These are phyloP conservation scores for Zonitis immaculata DNA, from an alignment of 2,888 invertebrate genomes.

Conservation along the genomic window DNA sequence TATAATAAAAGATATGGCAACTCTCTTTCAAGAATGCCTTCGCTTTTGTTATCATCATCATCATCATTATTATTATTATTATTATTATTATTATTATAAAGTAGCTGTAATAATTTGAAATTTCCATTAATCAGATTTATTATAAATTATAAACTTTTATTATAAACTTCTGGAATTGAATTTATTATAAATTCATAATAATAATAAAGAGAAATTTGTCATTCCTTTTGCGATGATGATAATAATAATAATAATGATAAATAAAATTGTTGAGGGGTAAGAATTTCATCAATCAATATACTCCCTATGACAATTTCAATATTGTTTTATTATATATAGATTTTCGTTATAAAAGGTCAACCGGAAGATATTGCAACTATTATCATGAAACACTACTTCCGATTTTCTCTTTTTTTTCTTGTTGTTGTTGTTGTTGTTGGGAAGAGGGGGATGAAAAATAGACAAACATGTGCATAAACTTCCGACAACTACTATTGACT, in stretches of 20 bases:
- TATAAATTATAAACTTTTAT: too few species aligned
- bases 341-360: slow-evolving; percentile 20
- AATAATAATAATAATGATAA: too few species aligned
- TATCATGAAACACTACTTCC: slow-evolving; percentile 29
- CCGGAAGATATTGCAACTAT: slow-evolving; percentile 22
- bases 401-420: too few species aligned
- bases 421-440: too few species aligned
- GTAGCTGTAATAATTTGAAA: slow-evolving; percentile 44
- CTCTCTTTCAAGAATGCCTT: slow-evolving; percentile 23
- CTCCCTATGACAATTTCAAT: slow-evolving; percentile 11
- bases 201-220: background rate
- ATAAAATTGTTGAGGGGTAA: background rate
- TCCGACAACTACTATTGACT: slow-evolving; percentile 44
- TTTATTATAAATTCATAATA: background rate
- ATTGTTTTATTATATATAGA: slow-evolving; percentile 12
- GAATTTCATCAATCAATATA: slow-evolving; percentile 11
- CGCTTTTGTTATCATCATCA: too few species aligned
- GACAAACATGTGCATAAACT: slow-evolving; percentile 34
- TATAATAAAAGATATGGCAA: slow-evolving; percentile 35
- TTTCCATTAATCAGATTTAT: slow-evolving; percentile 41
- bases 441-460: slow-evolving; percentile 11
- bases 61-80: too few species aligned
- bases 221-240: background rate
- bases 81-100: slow-evolving; percentile 30
- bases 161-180: too few species aligned